phyloP scores from a whole-genome alignment of 1,140 invertebrate genomes.

The Zaprionus kolodkinae region DNA sequence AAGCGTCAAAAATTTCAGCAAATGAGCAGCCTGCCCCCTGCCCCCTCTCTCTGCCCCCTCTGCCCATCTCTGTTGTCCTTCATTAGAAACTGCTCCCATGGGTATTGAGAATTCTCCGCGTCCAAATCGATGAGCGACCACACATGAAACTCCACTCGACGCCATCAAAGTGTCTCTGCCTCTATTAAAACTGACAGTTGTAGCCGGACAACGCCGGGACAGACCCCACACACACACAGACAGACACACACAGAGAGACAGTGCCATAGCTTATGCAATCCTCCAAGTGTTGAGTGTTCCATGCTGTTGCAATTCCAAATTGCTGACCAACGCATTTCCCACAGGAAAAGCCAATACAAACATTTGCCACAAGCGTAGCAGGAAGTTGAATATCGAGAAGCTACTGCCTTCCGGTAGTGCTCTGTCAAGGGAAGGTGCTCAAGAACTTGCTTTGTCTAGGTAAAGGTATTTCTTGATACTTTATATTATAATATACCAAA shows the following conservation, averaged over 20 bases:
- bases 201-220: not conserved
- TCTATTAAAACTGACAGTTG: constrained; percentile 76
- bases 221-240: not conserved
- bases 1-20: constrained; percentile 79
- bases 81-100: constrained; percentile 76
- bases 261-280: constrained; percentile 46
- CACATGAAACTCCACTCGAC: constrained; percentile 38
- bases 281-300: constrained; percentile 25
- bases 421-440: not conserved
- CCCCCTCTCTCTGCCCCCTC: constrained; percentile 28
- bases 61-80: constrained; percentile 54
- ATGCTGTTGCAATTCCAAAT: constrained; percentile 21
- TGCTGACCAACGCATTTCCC: constrained; percentile 61
- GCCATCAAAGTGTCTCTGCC: constrained; percentile 71
- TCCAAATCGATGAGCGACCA: constrained; percentile 67
- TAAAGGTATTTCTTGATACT: not conserved
- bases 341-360: constrained; percentile 49
- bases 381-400: not conserved
- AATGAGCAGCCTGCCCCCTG: constrained; percentile 57
- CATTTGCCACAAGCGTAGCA: constrained; percentile 36
- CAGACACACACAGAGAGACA: not conserved
- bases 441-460: not conserved
- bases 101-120: constrained; percentile 52
- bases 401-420: not conserved
- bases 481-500: no score